Base-by-base conservation (phyloP, 2,113 vertebrate genomes). In the Nibea albiflora region DNA sequence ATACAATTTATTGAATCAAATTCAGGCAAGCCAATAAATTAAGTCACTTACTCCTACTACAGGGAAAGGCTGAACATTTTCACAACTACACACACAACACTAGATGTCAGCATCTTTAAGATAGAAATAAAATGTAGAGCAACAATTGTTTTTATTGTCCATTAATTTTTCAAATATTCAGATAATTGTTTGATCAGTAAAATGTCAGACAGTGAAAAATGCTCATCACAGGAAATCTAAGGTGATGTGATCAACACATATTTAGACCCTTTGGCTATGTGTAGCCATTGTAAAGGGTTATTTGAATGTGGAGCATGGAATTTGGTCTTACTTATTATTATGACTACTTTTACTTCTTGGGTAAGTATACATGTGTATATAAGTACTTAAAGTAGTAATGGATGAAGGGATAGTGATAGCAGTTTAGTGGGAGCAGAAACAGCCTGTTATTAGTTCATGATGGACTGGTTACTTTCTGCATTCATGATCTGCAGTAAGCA, bases 401-500 rank as follows among this genome's bases (percentile, higher is more conserved):
- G n/a, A n/a, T 11, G 12, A 8, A 16, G 9, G 35, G 24, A 15
- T 17, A 46, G 24, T 60, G 7, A 1, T 44, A 54, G 57, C 14
- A 66, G 15, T 24, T 3, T 9, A 20, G 22, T 47, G 54, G 17
- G 10, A 47, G n/a, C 22, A n/a, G 42, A 11, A 24, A 44, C 57
- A 50, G 24, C 20, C 56, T 72, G 14, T 1, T 53, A 8, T 68
- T 22, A 31, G 67, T 84, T 80, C 35, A 42, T 66, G 35, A 15
- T 63, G 9, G 14, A 60, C 49, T 52, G 52, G 54, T 81, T 61
- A 17, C 24, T 75, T n/a, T n/a, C n/a, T 22, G 16, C 39, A 70
- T 49, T 44, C 52, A 42, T 74, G 54, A 54, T 69, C 58, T 73
- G 46, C 50, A 76, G 52, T 28, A 61, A 44, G n/a, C 24, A n/a